Evolutionary conservation across 1,140 invertebrate genomes (phyloP).

Genomic region (Calycopis cecrops): DNA sequence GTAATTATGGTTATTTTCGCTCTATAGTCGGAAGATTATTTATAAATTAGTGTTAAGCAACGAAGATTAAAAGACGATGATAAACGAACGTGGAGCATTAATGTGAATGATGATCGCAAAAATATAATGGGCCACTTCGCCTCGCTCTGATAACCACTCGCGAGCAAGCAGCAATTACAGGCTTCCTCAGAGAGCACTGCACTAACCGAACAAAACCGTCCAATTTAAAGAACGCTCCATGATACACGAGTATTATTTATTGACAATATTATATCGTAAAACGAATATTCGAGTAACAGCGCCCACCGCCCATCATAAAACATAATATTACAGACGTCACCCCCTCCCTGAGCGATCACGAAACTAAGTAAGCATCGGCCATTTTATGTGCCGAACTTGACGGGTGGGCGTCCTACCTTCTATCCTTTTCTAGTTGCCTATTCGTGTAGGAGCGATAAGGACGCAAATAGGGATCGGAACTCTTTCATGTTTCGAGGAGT

Average conservation of each 20-base stretch:
- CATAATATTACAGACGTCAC: slow-evolving; percentile 46
- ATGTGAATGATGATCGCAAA: slow-evolving; percentile 27
- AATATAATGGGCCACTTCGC: slow-evolving; percentile 18
- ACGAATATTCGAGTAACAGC: slow-evolving; percentile 11
- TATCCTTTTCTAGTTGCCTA: slow-evolving; percentile 34
- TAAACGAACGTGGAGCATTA: slow-evolving; percentile 12
- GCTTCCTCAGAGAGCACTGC: slow-evolving; percentile 15
- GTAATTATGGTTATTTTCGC: too few species aligned
- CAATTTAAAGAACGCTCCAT: slow-evolving; percentile 11
- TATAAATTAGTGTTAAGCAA: too few species aligned
- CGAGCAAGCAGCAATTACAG: slow-evolving; percentile 18
- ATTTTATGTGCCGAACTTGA: slow-evolving; percentile 67
- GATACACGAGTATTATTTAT: slow-evolving; percentile 13
- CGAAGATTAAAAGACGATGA: background rate
- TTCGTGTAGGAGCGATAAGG: slow-evolving; percentile 26
- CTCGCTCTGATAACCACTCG: slow-evolving; percentile 19
- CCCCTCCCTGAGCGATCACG: slow-evolving; percentile 70
- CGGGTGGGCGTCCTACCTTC: slow-evolving; percentile 38
- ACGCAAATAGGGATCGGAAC: slow-evolving; percentile 42
- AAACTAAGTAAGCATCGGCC: slow-evolving; percentile 70
- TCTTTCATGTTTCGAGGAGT: slow-evolving; percentile 55
- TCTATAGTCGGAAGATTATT: too few species aligned
- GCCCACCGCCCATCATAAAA: slow-evolving; percentile 11
- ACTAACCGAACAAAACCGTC: slow-evolving; percentile 12
- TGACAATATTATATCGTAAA: slow-evolving; percentile 13